phyloP scores from a whole-genome alignment of 2,113 vertebrate species.

The Progne subis region DNA sequence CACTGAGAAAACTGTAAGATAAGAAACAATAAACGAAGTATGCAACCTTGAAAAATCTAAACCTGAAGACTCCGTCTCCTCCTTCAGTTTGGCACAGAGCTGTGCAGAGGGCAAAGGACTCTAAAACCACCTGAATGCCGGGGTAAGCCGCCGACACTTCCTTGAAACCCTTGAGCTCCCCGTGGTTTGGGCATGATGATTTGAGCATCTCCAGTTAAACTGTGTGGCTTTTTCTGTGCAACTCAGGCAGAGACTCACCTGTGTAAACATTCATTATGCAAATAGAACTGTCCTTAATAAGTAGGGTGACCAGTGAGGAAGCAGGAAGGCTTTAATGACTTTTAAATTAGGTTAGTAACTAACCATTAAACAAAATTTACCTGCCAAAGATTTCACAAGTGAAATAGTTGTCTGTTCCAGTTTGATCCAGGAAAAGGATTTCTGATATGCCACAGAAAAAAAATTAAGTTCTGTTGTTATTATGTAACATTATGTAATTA shows the following conservation, averaged over 20 bases:
- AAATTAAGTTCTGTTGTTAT: background rate
- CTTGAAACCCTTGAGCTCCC: background rate
- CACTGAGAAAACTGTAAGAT: no score
- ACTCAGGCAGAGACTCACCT: background rate
- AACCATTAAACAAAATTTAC: background rate
- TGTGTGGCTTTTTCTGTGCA: background rate
- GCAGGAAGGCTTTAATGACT: background rate
- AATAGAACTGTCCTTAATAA: background rate
- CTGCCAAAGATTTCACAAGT: background rate
- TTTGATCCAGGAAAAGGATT: background rate
- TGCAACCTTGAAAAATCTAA: no score
- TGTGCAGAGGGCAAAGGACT: no score
- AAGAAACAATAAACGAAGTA: no score
- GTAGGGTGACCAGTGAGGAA: background rate
- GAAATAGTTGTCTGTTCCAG: background rate
- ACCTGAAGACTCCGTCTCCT: no score
- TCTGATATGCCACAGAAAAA: background rate
- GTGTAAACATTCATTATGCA: background rate
- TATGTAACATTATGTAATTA: background rate
- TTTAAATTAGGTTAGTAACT: background rate
- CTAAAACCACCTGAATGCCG: no score
- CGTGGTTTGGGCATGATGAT: background rate
- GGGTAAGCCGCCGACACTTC: background rate
- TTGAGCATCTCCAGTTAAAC: background rate
- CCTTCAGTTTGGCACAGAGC: no score